Evolutionary conservation across 1,140 invertebrate species (phyloP), one percentile per base, ranked within the genome.

Genomic region (Drosophila lowei): DNA sequence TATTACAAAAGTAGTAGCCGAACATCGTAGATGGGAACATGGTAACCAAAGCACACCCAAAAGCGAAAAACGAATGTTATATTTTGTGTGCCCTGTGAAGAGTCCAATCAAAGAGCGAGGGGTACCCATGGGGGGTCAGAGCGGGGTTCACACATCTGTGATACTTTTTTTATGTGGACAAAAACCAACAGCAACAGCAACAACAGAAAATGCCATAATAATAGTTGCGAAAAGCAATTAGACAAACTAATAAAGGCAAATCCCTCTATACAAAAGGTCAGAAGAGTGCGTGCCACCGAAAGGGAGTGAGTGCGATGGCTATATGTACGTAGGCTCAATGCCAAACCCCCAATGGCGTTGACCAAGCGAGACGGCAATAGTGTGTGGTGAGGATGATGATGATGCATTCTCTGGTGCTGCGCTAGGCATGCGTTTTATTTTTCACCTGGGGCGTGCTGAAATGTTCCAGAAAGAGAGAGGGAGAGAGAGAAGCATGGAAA

Each of bases 161-260:
- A 80, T 85, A 81, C 74, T 88, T 85, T 81, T 58, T 50, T 60
- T 38, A 11, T 4, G 34, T 38, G 48, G 44, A 65, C 52, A 59
- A 62, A 66, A 78, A 77, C 63, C 60, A 47, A 74, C 41, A 50
- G 21, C 66, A 41, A 48, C 77, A 60, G 42, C 62, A 49, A 48
- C 55, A 66, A 42, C 62, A 25, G 34, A 38, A 77, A 76, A 77
- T 70, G 63, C 72, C 71, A 50, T 78, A 86, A 86, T 88, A 86
- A 86, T 88, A 88, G 81, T 86, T 86, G 78, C 81, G 75, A 78
- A 85, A 86, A 86, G 81, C 83, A 86, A 86, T 86, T 86, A 86
- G 74, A 86, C 83, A 86, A 86, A 86, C 83, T 86, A 86, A 88
- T 86, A 86, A 86, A 85, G 80, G 77, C 77, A 75, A 62, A 41